These are phyloP conservation scores for Sebastes goodei DNA, from an alignment of 2,797 vertebrate species.

Conservation along the genomic window DNA sequence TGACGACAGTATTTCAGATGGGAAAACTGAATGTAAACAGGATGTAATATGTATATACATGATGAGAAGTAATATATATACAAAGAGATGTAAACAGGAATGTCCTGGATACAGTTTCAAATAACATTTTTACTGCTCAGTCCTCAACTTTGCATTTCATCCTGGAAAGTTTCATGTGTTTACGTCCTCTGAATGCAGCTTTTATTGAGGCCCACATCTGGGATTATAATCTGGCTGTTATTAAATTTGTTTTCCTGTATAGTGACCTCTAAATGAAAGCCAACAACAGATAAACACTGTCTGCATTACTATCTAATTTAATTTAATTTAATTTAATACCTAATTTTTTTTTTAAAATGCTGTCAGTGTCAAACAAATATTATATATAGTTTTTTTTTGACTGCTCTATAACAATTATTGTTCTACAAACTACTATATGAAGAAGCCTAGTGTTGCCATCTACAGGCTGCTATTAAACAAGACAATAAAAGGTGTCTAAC, in stretches of 20 bases:
- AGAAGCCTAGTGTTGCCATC: slow-evolving; percentile 37
- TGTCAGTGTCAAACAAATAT: background rate
- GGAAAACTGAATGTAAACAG: too few relatives aligned
- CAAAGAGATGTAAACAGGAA: too few relatives aligned
- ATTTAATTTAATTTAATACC: too few relatives aligned
- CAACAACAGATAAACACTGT: background rate
- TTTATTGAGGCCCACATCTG: background rate
- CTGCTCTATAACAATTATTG: background rate
- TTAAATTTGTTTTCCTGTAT: background rate
- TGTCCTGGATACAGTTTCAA: background rate
- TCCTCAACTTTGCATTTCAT: background rate
- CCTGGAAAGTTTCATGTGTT: background rate
- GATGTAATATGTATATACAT: rapidly evolving
- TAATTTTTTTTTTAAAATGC: background rate
- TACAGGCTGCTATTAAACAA: slow-evolving; percentile 31
- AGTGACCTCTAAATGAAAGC: background rate
- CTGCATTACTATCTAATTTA: background rate
- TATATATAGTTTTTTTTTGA: background rate
- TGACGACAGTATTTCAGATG: too few relatives aligned
- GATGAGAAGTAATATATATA: too few relatives aligned
- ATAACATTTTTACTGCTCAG: background rate
- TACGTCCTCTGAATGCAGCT: background rate
- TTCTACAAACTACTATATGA: background rate
- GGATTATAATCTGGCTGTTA: too few relatives aligned
- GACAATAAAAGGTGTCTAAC: background rate